Evolutionary conservation across 2,888 invertebrate genomes (phyloP), one percentile per base, ranked within the genome.

Genomic region (Cataglyphis livida): DNA sequence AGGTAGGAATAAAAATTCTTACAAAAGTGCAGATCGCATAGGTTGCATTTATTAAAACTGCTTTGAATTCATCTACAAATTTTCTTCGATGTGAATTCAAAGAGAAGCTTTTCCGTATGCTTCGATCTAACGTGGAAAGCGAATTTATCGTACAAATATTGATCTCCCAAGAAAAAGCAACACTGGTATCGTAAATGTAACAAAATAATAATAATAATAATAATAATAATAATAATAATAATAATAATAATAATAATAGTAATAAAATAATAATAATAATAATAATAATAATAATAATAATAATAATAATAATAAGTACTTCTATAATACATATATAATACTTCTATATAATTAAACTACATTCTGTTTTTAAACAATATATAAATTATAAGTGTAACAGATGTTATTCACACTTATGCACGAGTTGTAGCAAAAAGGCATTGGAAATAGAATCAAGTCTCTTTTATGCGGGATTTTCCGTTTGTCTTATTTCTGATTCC

Each of bases 131-230:
- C 28, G 21, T 57, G 18, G 57, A 6, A 76, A 57, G 66, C 32
- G 28, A 57, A 41, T 35, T 41, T 41, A 54, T 57, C 41, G 41
- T 28, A 57, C 48, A 21, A 65, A n/a, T 66, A 41, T 57, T 54
- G 41, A 65, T 38, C 10, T 54, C 65, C n/a, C 38, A 38, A 57
- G 41, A 21, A 76, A 41, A 57, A 66, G 66, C 38, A 66, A 38
- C 76, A 76, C 76, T 76, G 76, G 76, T 76, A 41, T 76, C 76
- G 54, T 76, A 76, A 76, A 65, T n/a, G 21, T 66, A 65, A 76
- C 57, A 54, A 76, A 65, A 9, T 28, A 41, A n/a, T 1, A 48
- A 18, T 21, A 9, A 76, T 76, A 76, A 76, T 35, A 35, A 35
- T 35, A 35, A 7, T 35, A 35, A 35, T 35, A 35, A 35, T 35